Evolutionary conservation across 2,888 invertebrate species (phyloP), one percentile per base, ranked within the genome.

Genomic region (Tuta absoluta): DNA sequence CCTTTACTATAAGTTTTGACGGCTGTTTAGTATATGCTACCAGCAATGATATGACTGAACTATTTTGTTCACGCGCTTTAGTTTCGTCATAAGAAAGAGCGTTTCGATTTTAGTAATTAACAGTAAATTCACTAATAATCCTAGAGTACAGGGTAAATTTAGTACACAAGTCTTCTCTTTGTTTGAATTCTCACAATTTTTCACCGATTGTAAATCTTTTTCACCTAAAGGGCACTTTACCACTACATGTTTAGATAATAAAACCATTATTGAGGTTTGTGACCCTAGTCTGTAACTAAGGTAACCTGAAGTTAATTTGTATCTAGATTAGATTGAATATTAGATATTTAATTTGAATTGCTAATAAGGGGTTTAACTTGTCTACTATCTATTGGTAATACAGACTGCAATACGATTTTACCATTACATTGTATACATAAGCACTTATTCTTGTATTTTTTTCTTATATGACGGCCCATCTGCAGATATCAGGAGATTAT

Each of bases 81-180:
- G 17, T 48, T 53, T 38, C 67, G 69, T 74, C 69, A 72, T 69
- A 71, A 67, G 51, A 23, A 14, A 53, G 23, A 67, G 65, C 70
- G 65, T 77, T 81, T 80, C 79, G 72, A 72, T 82, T 81, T 76
- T 73, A 70, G 74, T 83, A 81, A 81, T 78, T 79, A 80, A 79
- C 80, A 74, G 75, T 86, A 81, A 81, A 79, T 81, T 87, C 88
- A 86, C 84, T 83, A 86, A 84, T 88, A 87, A 91, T 87, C 87
- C 89, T 91, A 91, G 89, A 89, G 84, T 87, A 91, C 91, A 91
- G 91, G 91, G 91, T 91, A 91, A 90, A 86, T 81, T 87, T 91
- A 91, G 86, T 83, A 88, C 87, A 87, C 88, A 78, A 82, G 74
- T 84, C 82, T 82, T 81, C 81, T 84, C 81, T 77, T 89, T 78